phyloP scores from a whole-genome alignment of 2,888 invertebrate genomes.

The Cacoxenus indagator region DNA sequence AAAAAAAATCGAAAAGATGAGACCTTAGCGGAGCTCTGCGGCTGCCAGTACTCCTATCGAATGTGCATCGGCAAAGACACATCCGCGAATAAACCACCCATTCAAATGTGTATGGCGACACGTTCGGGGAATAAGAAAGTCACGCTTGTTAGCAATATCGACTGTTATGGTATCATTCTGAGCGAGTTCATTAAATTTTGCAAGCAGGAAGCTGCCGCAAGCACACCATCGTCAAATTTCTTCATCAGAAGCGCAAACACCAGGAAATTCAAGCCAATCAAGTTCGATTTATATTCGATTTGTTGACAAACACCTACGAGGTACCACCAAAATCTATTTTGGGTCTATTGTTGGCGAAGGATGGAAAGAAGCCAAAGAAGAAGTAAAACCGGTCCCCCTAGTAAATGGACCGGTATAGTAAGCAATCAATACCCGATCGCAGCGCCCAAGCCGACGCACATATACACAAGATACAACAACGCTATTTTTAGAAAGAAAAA shows the following conservation, averaged over 20 bases:
- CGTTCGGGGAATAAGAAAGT: conserved; percentile 92
- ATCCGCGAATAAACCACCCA: conserved; percentile 80
- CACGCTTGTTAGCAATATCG: conserved; percentile 90
- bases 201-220: conserved; percentile 88
- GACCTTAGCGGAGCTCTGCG: conserved; percentile 58
- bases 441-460: no score
- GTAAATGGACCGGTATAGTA: no score
- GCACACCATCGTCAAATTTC: conserved; percentile 84
- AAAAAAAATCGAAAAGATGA: conserved; percentile 64
- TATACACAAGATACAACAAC: no score
- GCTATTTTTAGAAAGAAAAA: no score
- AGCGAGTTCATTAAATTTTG: conserved; percentile 84
- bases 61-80: conserved; percentile 70
- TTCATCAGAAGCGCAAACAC: conserved; percentile 81
- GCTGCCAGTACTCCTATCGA: conserved; percentile 64
- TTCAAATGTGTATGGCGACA: conserved; percentile 82
- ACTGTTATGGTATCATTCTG: conserved; percentile 86
- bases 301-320: conserved; percentile 70
- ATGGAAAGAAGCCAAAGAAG: conserved; percentile 65
- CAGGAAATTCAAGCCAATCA: conserved; percentile 94
- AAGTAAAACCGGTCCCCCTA: conserved; percentile 30
- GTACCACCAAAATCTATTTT: conserved; percentile 68
- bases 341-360: conserved; percentile 69
- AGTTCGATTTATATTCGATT: conserved; percentile 72
- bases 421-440: no score